phyloP scores from a whole-genome alignment of 2,797 vertebrate species.

The Cheirogaleus major region DNA sequence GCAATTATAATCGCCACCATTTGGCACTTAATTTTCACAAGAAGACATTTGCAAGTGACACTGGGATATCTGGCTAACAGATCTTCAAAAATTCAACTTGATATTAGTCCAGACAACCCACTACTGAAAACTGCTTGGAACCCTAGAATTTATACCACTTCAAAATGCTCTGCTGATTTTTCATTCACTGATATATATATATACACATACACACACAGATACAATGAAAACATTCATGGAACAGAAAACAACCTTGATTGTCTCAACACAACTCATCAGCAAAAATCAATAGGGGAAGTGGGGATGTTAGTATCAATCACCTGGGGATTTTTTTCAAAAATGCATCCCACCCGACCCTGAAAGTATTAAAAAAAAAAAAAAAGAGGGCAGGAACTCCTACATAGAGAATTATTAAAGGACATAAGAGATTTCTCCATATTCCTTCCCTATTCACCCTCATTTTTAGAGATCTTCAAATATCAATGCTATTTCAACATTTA shows the following conservation, averaged over 20 bases:
- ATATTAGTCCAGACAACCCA: background rate
- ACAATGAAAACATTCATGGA: background rate
- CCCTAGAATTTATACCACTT: constrained; percentile 6
- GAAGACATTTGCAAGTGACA: constrained; percentile 11
- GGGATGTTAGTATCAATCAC: background rate
- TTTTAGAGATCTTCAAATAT: constrained; percentile 33
- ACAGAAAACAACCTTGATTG: background rate
- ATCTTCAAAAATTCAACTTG: constrained; percentile 36
- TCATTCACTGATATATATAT: background rate
- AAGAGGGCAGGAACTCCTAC: background rate
- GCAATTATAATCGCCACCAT: background rate
- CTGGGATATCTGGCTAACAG: background rate
- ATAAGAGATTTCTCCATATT: background rate
- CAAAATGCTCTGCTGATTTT: background rate
- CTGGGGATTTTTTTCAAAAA: background rate
- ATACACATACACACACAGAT: background rate
- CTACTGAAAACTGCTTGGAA: constrained; percentile 13
- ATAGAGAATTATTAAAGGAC: background rate
- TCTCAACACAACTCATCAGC: background rate
- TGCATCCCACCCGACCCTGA: background rate
- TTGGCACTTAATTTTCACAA: constrained; percentile 34
- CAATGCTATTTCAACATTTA: constrained; percentile 14
- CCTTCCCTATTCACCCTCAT: background rate
- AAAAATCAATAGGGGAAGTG: background rate
- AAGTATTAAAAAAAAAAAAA: background rate